phyloP scores from a whole-genome alignment of 2,113 vertebrate genomes.

The Myotis yumanensis region DNA sequence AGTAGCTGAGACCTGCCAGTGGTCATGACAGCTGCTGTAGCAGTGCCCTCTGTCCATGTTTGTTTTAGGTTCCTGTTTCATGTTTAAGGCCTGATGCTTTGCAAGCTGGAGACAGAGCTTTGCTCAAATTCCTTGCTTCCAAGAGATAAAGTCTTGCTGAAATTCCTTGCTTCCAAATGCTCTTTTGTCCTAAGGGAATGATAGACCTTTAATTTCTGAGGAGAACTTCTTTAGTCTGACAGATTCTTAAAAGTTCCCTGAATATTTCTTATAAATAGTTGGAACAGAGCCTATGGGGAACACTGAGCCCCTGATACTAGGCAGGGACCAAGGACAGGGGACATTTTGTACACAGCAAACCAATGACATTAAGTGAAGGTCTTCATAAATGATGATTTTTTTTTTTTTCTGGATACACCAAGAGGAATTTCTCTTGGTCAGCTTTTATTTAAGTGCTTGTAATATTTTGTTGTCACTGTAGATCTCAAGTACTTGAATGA shows the following conservation, averaged over 20 bases:
- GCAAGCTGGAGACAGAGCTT: not conserved
- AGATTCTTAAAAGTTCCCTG: not conserved
- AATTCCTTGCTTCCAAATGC: not conserved
- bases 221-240: not conserved
- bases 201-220: not conserved
- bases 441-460: not conserved
- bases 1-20: not conserved
- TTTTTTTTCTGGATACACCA: too few species aligned
- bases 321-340: not conserved
- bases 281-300: not conserved
- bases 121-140: not conserved
- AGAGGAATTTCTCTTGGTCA: not conserved
- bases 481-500: not conserved
- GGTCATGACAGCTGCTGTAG: not conserved
- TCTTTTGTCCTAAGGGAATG: not conserved
- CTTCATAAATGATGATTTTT: accelerated
- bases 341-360: not conserved
- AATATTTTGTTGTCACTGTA: not conserved
- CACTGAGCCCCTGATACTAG: not conserved
- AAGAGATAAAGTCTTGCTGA: not conserved
- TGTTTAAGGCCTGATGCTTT: not conserved
- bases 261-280: not conserved
- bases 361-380: not conserved
- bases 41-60: not conserved
- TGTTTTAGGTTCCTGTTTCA: accelerated